Percentiles rank a stretch among this genome's conserved stretches.
These are phyloP conservation scores for Clarias platycephalus DNA, from an alignment of 2,797 vertebrate genomes.

Conservation along the genomic window DNA sequence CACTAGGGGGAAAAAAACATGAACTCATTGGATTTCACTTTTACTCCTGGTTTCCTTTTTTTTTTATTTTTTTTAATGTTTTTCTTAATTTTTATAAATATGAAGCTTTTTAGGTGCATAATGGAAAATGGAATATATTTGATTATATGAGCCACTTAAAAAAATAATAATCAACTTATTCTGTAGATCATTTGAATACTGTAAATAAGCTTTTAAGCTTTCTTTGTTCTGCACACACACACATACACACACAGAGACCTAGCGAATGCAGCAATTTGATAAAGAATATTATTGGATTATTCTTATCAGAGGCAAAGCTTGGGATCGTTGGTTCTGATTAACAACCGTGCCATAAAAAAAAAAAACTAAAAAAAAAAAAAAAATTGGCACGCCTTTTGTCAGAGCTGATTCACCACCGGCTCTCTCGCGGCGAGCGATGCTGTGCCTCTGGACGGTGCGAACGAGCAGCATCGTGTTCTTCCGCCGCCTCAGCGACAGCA, in stretches of 20 bases:
- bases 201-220: not conserved
- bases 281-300: not conserved
- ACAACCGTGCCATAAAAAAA: not conserved
- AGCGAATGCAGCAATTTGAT: not conserved
- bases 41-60: not conserved
- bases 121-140: not conserved
- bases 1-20: not conserved
- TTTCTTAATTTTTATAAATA: not conserved
- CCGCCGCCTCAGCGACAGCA: slow-evolving; percentile 9
- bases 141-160: not conserved
- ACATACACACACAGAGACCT: not conserved
- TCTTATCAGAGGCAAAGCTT: not conserved
- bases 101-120: not conserved
- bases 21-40: not conserved
- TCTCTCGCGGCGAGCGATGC: slow-evolving; percentile 5
- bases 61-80: not conserved
- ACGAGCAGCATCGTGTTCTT: slow-evolving; percentile 25
- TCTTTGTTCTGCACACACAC: not conserved
- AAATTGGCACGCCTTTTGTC: slow-evolving; percentile 4
- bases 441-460: slow-evolving; percentile 20
- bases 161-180: not conserved
- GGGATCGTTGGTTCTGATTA: not conserved
- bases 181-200: not conserved
- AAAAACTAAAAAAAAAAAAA: not conserved
- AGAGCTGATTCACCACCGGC: slow-evolving; percentile 5